These are phyloP conservation scores for Cuculus canorus DNA, from an alignment of 2,797 vertebrate species.

Conservation along the genomic window DNA sequence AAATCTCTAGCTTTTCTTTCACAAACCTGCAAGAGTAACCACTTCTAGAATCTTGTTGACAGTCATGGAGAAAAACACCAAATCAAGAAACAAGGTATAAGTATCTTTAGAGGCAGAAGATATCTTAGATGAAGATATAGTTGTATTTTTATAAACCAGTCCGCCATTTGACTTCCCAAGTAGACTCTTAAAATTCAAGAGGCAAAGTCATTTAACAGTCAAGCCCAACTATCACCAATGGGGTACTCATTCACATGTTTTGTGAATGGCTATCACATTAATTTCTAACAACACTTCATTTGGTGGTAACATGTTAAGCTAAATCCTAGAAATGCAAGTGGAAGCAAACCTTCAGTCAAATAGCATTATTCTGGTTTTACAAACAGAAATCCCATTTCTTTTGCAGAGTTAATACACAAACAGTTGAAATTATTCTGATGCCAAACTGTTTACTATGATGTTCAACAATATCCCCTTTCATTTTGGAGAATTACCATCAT, in stretches of 20 bases:
- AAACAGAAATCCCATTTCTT: not conserved
- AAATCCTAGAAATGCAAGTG: not conserved
- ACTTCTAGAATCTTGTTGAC: not conserved
- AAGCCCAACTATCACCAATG: fast-evolving
- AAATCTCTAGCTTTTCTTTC: not conserved
- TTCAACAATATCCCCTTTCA: not conserved
- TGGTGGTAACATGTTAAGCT: not conserved
- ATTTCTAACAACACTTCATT: not conserved
- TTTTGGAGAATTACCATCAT: not conserved
- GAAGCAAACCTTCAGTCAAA: not conserved
- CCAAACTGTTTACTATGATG: not conserved
- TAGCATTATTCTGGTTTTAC: not conserved
- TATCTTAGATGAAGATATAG: not conserved
- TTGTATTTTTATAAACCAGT: not conserved
- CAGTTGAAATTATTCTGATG: not conserved
- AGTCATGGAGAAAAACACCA: not conserved
- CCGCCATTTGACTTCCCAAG: not conserved
- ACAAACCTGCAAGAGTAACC: not conserved
- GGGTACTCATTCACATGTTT: not conserved
- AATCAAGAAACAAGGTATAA: not conserved
- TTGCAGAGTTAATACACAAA: not conserved
- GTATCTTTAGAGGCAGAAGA: not conserved
- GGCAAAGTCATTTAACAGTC: not conserved
- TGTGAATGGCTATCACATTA: not conserved
- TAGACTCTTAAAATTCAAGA: not conserved